Evolutionary conservation across 1,140 invertebrate species (phyloP), one percentile per base, ranked within the genome.

Genomic region (Drosophila ogumai): DNA sequence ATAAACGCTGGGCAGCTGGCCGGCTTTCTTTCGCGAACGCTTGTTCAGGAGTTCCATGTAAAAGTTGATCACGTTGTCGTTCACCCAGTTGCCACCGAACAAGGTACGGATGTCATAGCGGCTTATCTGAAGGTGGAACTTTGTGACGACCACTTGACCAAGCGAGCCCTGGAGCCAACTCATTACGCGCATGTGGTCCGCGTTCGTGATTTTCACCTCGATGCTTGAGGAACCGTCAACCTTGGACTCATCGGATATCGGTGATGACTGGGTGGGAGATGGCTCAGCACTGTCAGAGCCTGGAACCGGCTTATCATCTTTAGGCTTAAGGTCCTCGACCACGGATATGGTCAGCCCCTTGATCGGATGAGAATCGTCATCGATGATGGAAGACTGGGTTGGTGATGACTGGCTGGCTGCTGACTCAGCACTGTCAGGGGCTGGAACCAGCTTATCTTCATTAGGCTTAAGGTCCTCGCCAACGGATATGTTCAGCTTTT

Each of bases 1-100:
- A 93, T 92, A 81, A 0, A 91, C 86, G 15, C 61, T 86, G 3
- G 92, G 92, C 40, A 91, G n/a, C 15, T 75, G 57, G 97, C 93
- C 74, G 98, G 90, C 87, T 5, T 49, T 58, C 96, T 96, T 95
- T 97, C 99, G 92, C 97, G 60, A 99, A 0, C 92, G 91, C 32
- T 92, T 79, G 0, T 63, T 92, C 19, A 92, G 28, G 3, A 92
- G 46, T 22, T 86, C 84, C 92, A 92, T 92, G 34, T 92, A 92
- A 36, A 92, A 92, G 34, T 92, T 92, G 9, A 92, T 99, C 2
- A 99, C 96, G 93, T 99, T 98, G 93, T 99, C 98, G 91, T 99
- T 99, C 0, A 99, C 93, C 98, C 98, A 99, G 92, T 97, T 97
- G 0, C 96, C 93, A 0, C 96, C 96, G 0, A 32, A 86, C 4